A percentile compares a stretch with the other conserved stretches of the same genome.
Conservation (phyloP, 2,888 invertebrate genomes). For the Plagodis pulveraria region DNA sequence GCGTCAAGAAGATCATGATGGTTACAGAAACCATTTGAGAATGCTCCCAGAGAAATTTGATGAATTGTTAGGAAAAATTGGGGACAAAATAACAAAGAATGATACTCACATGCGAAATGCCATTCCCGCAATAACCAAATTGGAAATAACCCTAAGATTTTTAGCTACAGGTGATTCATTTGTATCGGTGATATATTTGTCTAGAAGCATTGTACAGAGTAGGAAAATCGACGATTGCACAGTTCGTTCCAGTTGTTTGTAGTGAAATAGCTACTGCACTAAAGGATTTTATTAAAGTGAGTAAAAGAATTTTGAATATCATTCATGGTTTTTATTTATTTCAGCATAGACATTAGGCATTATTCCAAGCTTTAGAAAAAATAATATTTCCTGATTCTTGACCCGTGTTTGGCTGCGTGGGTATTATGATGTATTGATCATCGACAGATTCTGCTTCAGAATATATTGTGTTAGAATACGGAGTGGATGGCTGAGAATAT, state of each 20-base stretch:
- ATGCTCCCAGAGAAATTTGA: conserved; percentile 10
- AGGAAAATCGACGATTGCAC: conserved; percentile 20
- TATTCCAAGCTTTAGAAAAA: neutral
- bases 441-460: conserved; percentile 5
- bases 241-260: conserved; percentile 22
- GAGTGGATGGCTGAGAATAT: conserved; percentile 7
- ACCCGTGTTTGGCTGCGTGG: conserved; percentile 1
- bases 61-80: conserved; percentile 18
- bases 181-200: no score
- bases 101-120: no score
- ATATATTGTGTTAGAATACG: conserved; percentile 3
- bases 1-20: conserved; percentile 4
- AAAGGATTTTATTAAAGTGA: conserved; percentile 9
- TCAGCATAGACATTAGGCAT: no score
- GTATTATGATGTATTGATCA: conserved; percentile 5
- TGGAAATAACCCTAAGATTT: no score
- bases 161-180: no score
- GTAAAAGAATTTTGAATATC: conserved; percentile 5
- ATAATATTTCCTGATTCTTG: conserved; percentile 5
- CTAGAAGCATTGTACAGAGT: no score
- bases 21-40: conserved; percentile 4
- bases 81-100: conserved; percentile 9
- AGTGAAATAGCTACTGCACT: conserved; percentile 11
- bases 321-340: no score
- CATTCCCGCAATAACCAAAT: no score